These are phyloP conservation scores for Pterocles burchelli DNA, from an alignment of 2,113 vertebrate genomes.

Conservation along the genomic window DNA sequence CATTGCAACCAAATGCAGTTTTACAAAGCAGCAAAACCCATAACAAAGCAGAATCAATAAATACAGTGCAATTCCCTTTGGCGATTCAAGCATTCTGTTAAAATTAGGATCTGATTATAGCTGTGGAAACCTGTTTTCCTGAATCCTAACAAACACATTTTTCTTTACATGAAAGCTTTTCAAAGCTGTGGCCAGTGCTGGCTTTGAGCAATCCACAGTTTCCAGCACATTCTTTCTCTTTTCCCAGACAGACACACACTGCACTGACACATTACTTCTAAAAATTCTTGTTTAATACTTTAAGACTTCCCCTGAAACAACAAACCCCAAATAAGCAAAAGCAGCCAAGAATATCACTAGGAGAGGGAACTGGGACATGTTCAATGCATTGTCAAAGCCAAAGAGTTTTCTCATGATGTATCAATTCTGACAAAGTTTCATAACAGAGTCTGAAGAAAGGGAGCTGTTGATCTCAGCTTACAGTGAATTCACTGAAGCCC, in stretches of 20 bases:
- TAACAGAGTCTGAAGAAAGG: not conserved
- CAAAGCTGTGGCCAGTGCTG: not conserved
- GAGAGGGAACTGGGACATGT: not conserved
- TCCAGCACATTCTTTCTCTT: conserved; percentile 12
- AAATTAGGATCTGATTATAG: conserved; percentile 64
- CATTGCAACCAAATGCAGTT: conserved; percentile 23
- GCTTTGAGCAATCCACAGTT: conserved; percentile 8
- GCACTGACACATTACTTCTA: not conserved
- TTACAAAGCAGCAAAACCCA: conserved; percentile 49
- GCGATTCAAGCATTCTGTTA: conserved; percentile 38
- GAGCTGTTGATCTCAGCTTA: not conserved
- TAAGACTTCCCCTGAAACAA: conserved; percentile 10
- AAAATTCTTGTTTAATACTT: conserved; percentile 48
- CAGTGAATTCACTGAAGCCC: not conserved
- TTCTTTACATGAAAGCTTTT: conserved; percentile 54
- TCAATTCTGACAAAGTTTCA: conserved; percentile 4
- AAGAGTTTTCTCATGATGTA: conserved; percentile 3
- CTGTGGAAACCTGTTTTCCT: conserved; percentile 47
- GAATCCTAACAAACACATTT: conserved; percentile 51
- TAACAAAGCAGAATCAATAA: conserved; percentile 68
- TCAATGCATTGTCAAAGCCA: not conserved
- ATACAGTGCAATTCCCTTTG: conserved; percentile 46
- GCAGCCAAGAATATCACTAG: not conserved
- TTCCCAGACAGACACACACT: not conserved
- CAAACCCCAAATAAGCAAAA: conserved; percentile 11